Percentiles rank a stretch among this genome's conserved stretches.
Evolutionary conservation across 2,113 vertebrate genomes (phyloP).

Genomic region (Phrynosoma blainvillii): DNA sequence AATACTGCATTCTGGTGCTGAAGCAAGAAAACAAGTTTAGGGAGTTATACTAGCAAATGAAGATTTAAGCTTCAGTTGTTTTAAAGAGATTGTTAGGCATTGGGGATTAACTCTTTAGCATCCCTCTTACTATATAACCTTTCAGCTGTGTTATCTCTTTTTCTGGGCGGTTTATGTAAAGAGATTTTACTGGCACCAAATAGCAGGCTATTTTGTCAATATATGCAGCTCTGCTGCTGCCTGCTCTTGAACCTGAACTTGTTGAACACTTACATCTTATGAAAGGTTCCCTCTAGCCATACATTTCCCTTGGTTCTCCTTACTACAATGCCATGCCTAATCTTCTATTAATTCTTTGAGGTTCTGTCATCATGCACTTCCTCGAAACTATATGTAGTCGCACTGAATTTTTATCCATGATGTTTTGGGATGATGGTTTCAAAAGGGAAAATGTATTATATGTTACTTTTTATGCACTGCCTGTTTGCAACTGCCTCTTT

Average conservation of each 20-base stretch:
- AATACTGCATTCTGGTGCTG: background rate
- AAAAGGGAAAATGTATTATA: background rate
- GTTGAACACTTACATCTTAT: background rate
- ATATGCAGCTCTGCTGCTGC: background rate
- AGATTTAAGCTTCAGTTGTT: background rate
- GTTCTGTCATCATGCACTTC: background rate
- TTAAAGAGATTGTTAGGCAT: background rate
- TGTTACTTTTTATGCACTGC: background rate
- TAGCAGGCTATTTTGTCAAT: background rate
- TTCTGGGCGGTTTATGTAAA: background rate
- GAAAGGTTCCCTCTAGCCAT: background rate
- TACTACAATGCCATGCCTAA: background rate
- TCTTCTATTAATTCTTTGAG: background rate
- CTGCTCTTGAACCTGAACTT: background rate
- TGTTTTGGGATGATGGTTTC: background rate
- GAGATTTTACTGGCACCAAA: background rate
- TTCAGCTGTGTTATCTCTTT: background rate
- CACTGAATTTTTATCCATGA: background rate
- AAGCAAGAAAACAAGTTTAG: background rate
- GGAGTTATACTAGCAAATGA: constrained; percentile 25
- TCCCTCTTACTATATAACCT: background rate
- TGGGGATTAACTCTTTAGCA: background rate
- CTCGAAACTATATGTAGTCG: background rate
- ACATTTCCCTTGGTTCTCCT: background rate
- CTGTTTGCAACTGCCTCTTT: background rate